Base-by-base conservation (phyloP, 2,888 invertebrate genomes). In the Noctua fimbriata region DNA sequence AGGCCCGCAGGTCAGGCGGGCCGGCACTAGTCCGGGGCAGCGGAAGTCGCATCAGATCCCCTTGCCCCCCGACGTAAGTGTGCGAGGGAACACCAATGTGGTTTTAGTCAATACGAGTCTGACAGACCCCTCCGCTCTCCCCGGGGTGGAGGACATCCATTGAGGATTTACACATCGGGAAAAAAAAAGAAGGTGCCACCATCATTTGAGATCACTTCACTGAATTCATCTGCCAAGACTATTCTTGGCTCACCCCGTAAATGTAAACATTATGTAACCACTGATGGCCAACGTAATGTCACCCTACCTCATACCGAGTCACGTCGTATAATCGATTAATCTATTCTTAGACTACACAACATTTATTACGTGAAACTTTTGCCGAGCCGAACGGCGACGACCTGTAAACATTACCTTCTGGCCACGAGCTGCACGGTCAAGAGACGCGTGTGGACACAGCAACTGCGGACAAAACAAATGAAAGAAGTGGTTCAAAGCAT, bases 301-400 rank as follows among this genome's bases (percentile, higher is more conserved):
- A 12, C 7, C 16, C 44, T 41, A 24, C 32, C 5, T 32, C 44
- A 55, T 4, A 66, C 7, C 44, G n/a, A 32, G 18, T 14, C 44
- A 58, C 58, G 44, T 70, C 58, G n/a, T 24, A 47, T 44, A 60
- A 72, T 58, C 44, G 44, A 70, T 18, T 47, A 55, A 24, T 69
- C 32, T 76, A 71, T 58, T 36, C 14, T 36, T 52, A 73, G 58
- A 73, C 55, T 10, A 52, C 24, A n/a, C 44, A 66, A 28, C 36
- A 47, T 55, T 32, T 21, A 36, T 21, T 41, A 24, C 69, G 49
- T 60, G 77, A 41, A 28, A 77, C 49, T 28, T 41, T 49, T 49
- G 14, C 47, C 36, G 58, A 60, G n/a, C 24, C 41, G 63, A 32
- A 28, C 6, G 47, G n/a, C 69, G 6, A 12, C n/a, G n/a, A 21